These are phyloP conservation scores for Pachycephus smyrnensis DNA, from an alignment of 2,888 invertebrate genomes.

Conservation along the genomic window DNA sequence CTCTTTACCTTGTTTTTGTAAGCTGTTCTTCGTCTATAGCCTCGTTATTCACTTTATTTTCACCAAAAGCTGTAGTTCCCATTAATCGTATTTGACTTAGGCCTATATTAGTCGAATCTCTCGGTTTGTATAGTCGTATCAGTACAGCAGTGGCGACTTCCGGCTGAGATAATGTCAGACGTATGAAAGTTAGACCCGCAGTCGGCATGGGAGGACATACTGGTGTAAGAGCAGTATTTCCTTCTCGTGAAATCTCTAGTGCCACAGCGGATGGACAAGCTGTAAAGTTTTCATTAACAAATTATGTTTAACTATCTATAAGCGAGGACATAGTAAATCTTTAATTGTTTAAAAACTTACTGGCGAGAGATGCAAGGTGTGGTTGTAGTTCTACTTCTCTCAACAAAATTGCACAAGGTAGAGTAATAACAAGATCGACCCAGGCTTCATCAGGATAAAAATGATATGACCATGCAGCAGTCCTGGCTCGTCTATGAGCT, in stretches of 20 bases:
- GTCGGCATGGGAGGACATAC: slow-evolving; percentile 88
- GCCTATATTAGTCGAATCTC: slow-evolving; percentile 91
- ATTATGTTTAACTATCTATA: not conserved
- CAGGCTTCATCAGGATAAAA: slow-evolving; percentile 92
- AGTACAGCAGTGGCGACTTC: slow-evolving; percentile 89
- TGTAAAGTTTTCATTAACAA: slow-evolving; percentile 52
- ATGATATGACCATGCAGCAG: slow-evolving; percentile 96
- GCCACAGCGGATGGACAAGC: slow-evolving; percentile 92
- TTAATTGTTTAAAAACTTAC: slow-evolving; percentile 65
- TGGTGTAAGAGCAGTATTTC: slow-evolving; percentile 81
- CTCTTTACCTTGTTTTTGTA: slow-evolving; percentile 67
- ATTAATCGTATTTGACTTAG: slow-evolving; percentile 87
- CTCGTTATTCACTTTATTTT: slow-evolving; percentile 62
- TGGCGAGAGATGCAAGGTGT: slow-evolving; percentile 84
- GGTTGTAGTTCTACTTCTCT: slow-evolving; percentile 91
- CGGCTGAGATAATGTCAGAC: slow-evolving; percentile 83
- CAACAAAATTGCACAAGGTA: slow-evolving; percentile 90
- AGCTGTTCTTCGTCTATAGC: slow-evolving; percentile 70
- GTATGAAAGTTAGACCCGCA: slow-evolving; percentile 88
- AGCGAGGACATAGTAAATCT: not conserved
- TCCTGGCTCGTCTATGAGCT: slow-evolving; percentile 85
- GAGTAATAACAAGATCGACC: slow-evolving; percentile 86
- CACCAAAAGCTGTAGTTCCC: slow-evolving; percentile 87
- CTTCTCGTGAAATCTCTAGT: slow-evolving; percentile 86
- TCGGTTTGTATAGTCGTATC: slow-evolving; percentile 82